These are phyloP conservation scores for Paedocypris sp. DNA, from an alignment of 2,113 vertebrate genomes.

Conservation along the genomic window DNA sequence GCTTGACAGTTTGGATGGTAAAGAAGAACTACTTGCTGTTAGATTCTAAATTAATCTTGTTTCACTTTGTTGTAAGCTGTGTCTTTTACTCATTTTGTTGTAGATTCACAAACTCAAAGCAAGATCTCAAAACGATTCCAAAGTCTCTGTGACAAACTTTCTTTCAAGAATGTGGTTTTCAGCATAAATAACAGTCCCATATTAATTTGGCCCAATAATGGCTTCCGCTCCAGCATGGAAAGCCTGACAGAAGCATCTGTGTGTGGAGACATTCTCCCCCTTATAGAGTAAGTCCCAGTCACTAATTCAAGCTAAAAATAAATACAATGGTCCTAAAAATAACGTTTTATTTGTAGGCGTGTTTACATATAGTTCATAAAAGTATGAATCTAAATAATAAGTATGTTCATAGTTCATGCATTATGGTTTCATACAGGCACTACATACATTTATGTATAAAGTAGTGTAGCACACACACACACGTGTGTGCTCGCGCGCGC, in stretches of 20 bases:
- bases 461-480: too few species aligned
- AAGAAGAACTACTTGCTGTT: neutral
- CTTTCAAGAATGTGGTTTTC: constrained; percentile 73
- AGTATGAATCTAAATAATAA: too few species aligned
- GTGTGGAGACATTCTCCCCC: constrained; percentile 65
- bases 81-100: constrained; percentile 23
- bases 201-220: constrained; percentile 80
- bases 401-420: neutral
- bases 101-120: constrained; percentile 61
- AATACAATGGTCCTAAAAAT: too few species aligned
- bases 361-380: too few species aligned
- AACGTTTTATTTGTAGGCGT: too few species aligned
- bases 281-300: constrained; percentile 58
- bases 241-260: constrained; percentile 59
- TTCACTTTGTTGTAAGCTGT: neutral
- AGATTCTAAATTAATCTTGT: neutral
- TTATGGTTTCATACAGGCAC: too few species aligned
- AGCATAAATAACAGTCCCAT: constrained; percentile 67
- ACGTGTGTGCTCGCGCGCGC: too few species aligned
- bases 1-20: constrained; percentile 62
- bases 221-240: constrained; percentile 45
- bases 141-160: constrained; percentile 65
- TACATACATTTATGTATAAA: too few species aligned
- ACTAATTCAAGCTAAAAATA: neutral
- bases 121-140: constrained; percentile 66